Base-by-base conservation (phyloP, 2,113 vertebrate genomes). In the Oreotrochilus melanogaster region DNA sequence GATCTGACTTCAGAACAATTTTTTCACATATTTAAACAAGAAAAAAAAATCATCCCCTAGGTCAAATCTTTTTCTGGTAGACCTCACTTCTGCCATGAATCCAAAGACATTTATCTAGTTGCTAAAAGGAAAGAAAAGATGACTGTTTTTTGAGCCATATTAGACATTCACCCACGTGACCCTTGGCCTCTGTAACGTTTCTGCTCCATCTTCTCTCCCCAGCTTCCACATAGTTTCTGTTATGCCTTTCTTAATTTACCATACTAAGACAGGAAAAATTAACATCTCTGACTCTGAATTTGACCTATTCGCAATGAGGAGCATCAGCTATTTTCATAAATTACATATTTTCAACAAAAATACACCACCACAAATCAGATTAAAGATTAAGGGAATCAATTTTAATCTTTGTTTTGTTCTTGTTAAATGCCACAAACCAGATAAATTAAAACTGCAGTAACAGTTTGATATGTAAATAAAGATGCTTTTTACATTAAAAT, bases 281-380 rank as follows among this genome's bases (percentile, higher is more conserved):
- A 67, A 69, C 33, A 56, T 14, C 27, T 73, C 15, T 50, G 37
- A 45, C 35, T 65, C 45, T 28, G 24, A 9, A 5, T 82, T 37
- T 67, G 18, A 8, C 24, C 30, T 61, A 43, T 48, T 43, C 0
- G 0, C 30, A 89, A 35, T 31, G 39, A 62, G 0, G 2, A 92
- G 18, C 18, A 50, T 24, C 10, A 93, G 13, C 4, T 86, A 30
- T 64, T 82, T 56, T 69, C 22, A 0, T 7, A 86, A 54, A 0
- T 31, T 42, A 45, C 6, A 71, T 7, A 18, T 19, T 43, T 28
- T 73, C 15, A 78, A 57, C 13, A 87, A 74, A 93, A 89, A 7
- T 6, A 65, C 22, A 61, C 10, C 2, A 2, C 18, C 78, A 73
- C 9, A 76, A 76, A 23, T n/a, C 43, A 65, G 14, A 51, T 21